Conservation (phyloP, 2,797 vertebrate species). For the Fundulus diaphanus region DNA sequence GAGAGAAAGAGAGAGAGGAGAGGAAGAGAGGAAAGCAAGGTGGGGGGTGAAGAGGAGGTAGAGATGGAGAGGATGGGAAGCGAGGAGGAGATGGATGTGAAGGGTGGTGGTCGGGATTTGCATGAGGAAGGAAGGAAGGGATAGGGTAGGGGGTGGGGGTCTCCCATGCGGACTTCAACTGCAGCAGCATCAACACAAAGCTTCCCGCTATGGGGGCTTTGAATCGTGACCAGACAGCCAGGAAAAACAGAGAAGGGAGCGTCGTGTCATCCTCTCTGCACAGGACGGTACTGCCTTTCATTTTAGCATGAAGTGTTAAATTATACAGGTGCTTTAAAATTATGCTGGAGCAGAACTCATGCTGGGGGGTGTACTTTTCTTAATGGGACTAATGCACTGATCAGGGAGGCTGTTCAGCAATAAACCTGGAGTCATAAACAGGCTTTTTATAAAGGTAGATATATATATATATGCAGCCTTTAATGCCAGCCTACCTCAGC, state of each 20-base stretch:
- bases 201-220: slow-evolving; percentile 62
- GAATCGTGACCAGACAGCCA: slow-evolving; percentile 79
- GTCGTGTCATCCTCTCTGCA: slow-evolving; percentile 55
- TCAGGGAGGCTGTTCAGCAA: slow-evolving; percentile 27
- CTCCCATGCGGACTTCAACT: slow-evolving; percentile 68
- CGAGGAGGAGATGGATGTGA: not conserved
- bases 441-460: not conserved
- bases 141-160: slow-evolving; percentile 31
- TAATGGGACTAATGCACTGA: slow-evolving; percentile 15
- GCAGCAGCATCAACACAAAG: slow-evolving; percentile 70
- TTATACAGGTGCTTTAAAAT: slow-evolving; percentile 27
- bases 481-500: slow-evolving; percentile 4
- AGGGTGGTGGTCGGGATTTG: not conserved
- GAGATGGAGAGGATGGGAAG: slow-evolving; percentile 7
- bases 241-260: slow-evolving; percentile 55
- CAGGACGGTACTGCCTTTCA: slow-evolving; percentile 55
- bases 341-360: not conserved
- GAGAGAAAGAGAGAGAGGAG: slow-evolving; percentile 54
- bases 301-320: slow-evolving; percentile 17
- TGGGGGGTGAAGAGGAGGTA: slow-evolving; percentile 16
- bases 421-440: slow-evolving; percentile 16
- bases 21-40: slow-evolving; percentile 36
- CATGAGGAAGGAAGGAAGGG: not conserved
- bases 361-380: not conserved
- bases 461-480: slow-evolving; percentile 3